These are phyloP conservation scores for Lepas anatifera DNA, from an alignment of 2,888 invertebrate species.

Conservation along the genomic window DNA sequence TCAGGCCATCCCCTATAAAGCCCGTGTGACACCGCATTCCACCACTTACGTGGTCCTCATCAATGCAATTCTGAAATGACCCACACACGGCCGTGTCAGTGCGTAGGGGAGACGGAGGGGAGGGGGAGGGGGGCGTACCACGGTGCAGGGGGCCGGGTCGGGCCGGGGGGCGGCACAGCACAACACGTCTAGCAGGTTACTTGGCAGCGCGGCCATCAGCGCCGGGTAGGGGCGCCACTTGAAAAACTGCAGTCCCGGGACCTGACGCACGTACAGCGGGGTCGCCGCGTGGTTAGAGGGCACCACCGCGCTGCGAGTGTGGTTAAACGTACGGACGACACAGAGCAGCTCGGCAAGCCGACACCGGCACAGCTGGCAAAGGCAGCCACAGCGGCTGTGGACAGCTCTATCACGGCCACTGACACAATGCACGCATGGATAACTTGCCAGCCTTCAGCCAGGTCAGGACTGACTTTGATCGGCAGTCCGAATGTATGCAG, in stretches of 20 bases:
- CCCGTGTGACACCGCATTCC: background rate
- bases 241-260: background rate
- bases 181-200: constrained; percentile 2
- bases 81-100: background rate
- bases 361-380: background rate
- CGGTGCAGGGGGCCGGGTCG: background rate
- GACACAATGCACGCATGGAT: too few relatives aligned
- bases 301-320: background rate
- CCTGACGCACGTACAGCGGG: constrained; percentile 5
- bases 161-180: background rate
- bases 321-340: background rate
- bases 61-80: constrained; percentile 6
- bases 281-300: constrained; percentile 3
- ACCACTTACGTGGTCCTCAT: constrained; percentile 1
- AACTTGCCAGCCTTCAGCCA: too few relatives aligned
- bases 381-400: background rate
- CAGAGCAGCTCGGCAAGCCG: background rate
- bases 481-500: too few relatives aligned
- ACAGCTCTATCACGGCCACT: too few relatives aligned
- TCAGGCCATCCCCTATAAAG: too few relatives aligned
- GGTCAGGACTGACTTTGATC: too few relatives aligned
- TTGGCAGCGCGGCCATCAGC: constrained; percentile 6
- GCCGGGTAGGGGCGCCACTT: constrained; percentile 9
- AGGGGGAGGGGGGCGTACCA: background rate
- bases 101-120: background rate